Conservation (phyloP, 2,113 vertebrate species). For the Hemiprocne comata region DNA sequence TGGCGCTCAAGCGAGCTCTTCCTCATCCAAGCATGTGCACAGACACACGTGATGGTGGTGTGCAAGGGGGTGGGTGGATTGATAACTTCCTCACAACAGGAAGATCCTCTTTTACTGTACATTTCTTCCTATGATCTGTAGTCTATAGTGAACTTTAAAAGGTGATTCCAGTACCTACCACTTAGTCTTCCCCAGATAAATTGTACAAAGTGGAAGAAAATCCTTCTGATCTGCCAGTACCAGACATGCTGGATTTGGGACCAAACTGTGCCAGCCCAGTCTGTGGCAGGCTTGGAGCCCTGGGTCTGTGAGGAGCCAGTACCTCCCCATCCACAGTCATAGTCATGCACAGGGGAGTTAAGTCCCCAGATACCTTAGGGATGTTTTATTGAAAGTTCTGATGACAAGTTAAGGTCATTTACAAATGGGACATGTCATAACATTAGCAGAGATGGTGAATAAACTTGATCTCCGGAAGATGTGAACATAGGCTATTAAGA, state of each 20-base stretch:
- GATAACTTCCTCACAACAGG: background rate
- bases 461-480: background rate
- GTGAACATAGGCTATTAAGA: background rate
- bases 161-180: background rate
- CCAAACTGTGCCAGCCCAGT: background rate
- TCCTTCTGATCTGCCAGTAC: background rate
- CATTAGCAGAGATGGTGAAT: fast-evolving
- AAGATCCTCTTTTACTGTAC: background rate
- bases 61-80: background rate
- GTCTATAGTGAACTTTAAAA: background rate
- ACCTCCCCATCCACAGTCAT: fast-evolving
- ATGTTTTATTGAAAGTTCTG: background rate
- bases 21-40: background rate
- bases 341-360: fast-evolving
- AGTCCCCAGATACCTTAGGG: background rate
- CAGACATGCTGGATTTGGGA: background rate
- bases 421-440: background rate
- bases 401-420: background rate
- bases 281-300: fast-evolving
- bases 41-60: fast-evolving
- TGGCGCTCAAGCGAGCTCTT: background rate
- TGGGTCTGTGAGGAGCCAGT: fast-evolving
- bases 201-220: background rate
- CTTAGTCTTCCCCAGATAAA: background rate
- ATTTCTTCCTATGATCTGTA: background rate